Evolutionary conservation across 2,113 vertebrate species (phyloP), one percentile per base, ranked within the genome.

Genomic region (Paradisaea rubra): DNA sequence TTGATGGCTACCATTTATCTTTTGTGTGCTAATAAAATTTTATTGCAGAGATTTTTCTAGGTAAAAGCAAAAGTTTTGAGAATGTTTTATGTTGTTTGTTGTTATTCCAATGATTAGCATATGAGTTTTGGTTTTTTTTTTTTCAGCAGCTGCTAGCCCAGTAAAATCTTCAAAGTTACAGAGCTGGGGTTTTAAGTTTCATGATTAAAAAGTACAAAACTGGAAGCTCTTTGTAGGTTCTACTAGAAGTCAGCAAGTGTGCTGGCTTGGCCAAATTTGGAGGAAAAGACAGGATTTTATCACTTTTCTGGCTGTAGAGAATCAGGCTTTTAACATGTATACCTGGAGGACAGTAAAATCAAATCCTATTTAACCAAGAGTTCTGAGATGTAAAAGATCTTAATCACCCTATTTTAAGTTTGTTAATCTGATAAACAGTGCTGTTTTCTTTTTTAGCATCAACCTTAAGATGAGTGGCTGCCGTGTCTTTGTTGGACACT

Each of bases 401-500:
- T 91, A 39, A 86, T 74, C 39, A 25, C 28, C 7, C 47, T 80
- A 11, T 65, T 89, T 93, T 78, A 85, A 53, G 59, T 83, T 91
- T 41, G 42, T 24, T 89, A 44, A 92, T 89, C 63, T 94, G 73
- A 66, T 76, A 77, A 93, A 85, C 7, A 31, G 21, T 73, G 69
- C 28, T 82, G 56, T 56, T 68, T 84, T 91, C 56, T 85, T 64
- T 96, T 49, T 82, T 82, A 96, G 96, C 49, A 92, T 81, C 89
- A 95, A 13, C 39, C 44, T 96, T 30, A 95, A 97, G 81, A 98
- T 99, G 98, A 99, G 98, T 94, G 98, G 98, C 33, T 98, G 98
- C 96, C 98, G 99, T 56, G 98, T 99, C 49, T 99, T 99, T 88
- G 99, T 99, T 30, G 99, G 99, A n/a, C 98, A 98, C 54, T 81